phyloP scores from a whole-genome alignment of 2,888 invertebrate species.

The Heliconius charithonia region DNA sequence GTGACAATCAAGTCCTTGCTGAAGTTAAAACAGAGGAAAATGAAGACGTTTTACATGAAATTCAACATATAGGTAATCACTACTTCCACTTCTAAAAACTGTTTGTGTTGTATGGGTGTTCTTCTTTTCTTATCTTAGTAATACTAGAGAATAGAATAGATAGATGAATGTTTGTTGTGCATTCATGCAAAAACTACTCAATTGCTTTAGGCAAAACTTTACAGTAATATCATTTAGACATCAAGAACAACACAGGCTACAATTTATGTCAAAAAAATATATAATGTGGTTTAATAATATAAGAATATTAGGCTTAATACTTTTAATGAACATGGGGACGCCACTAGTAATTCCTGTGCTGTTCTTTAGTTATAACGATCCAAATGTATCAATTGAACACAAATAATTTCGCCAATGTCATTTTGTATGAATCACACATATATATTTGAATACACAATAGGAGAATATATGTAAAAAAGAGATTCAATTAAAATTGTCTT shows the following conservation, averaged over 20 bases:
- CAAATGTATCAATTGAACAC: too few species aligned
- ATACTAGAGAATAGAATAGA: background rate
- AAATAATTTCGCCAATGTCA: too few species aligned
- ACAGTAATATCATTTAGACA: too few species aligned
- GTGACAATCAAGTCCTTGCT: conserved; percentile 10
- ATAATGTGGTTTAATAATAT: background rate
- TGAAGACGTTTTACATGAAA: background rate
- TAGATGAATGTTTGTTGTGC: background rate
- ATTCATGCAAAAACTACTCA: background rate
- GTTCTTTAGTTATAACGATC: too few species aligned
- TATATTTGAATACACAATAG: too few species aligned
- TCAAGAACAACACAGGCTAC: too few species aligned
- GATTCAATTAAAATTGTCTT: too few species aligned
- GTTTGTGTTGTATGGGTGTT: too few species aligned
- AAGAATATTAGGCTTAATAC: background rate
- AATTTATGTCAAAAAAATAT: background rate
- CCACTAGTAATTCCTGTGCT: too few species aligned
- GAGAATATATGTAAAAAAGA: too few species aligned
- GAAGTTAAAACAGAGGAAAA: conserved; percentile 28
- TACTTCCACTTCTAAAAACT: too few species aligned
- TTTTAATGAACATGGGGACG: background rate
- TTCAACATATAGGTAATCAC: conserved; percentile 18
- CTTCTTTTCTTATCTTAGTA: background rate
- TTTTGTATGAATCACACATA: too few species aligned
- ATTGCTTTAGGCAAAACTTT: background rate